These are phyloP conservation scores for Punctoribates punctum DNA, from an alignment of 2,888 invertebrate genomes.

Conservation along the genomic window DNA sequence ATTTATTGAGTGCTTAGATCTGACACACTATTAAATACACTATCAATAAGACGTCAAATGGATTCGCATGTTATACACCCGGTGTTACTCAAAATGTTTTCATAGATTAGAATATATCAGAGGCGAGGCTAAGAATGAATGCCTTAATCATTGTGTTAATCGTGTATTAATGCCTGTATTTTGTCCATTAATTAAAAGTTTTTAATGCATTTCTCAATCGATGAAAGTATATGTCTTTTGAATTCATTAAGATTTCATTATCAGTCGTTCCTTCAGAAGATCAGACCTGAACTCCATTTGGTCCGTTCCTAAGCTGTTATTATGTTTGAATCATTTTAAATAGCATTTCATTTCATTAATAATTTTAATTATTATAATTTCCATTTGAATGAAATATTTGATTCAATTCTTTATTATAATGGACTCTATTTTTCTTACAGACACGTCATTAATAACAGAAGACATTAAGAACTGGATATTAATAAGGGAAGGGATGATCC, in stretches of 20 bases:
- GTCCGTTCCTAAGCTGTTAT: no score
- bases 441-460: no score
- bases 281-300: no score
- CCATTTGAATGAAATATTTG: no score
- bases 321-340: no score
- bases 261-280: background rate
- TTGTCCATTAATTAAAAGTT: background rate
- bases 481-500: no score
- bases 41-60: slow-evolving; percentile 29
- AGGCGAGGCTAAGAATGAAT: background rate
- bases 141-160: background rate
- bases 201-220: background rate
- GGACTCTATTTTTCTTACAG: no score
- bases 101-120: background rate
- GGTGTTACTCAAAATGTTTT: background rate
- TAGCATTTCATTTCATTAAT: no score
- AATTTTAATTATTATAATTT: no score
- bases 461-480: no score
- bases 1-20: slow-evolving; percentile 18
- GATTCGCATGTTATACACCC: slow-evolving; percentile 11
- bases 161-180: background rate
- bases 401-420: no score
- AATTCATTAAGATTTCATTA: background rate
- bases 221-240: background rate
- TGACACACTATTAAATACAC: slow-evolving; percentile 18